Percentiles rank a stretch among this genome's conserved stretches.
Evolutionary conservation across 2,113 vertebrate genomes (phyloP).

Genomic region (Prochilodus magdalenae): DNA sequence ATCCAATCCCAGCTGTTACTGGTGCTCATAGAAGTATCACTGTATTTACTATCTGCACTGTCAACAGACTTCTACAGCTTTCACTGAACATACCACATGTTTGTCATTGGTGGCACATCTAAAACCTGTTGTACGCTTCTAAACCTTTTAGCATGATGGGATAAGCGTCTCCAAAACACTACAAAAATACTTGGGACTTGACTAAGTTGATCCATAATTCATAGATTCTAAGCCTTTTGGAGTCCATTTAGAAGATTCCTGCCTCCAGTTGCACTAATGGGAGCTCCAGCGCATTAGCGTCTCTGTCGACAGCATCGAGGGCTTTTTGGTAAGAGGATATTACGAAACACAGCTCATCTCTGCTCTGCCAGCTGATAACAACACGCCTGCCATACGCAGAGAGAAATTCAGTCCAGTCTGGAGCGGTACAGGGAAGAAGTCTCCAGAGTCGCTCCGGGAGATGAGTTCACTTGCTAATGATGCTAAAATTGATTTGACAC

Average conservation of each 20-base stretch:
- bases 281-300: conserved; percentile 11
- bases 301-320: conserved; percentile 11
- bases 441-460: background rate
- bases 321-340: background rate
- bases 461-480: conserved; percentile 22
- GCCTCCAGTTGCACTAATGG: background rate
- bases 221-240: conserved; percentile 19
- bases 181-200: background rate
- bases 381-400: background rate
- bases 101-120: background rate
- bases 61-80: too few relatives aligned
- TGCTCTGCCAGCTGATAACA: background rate
- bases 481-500: conserved; percentile 33
- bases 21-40: too few relatives aligned
- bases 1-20: too few relatives aligned
- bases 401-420: background rate
- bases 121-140: background rate
- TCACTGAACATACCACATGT: too few relatives aligned
- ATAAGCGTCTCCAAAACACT: conserved; percentile 7
- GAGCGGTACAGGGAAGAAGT: background rate
- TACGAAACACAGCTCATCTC: background rate
- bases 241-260: conserved; percentile 27
- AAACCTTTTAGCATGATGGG: conserved; percentile 16
- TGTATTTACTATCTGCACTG: too few relatives aligned
- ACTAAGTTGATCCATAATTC: conserved; percentile 23